Percentiles rank a stretch among this genome's conserved stretches.
These are phyloP conservation scores for Rattus norvegicus DNA, from an alignment of 2,113 vertebrate species.

Conservation along the genomic window GRCr8 NC_086026.1:36803501-36804000, in stretches of 20 bases:
- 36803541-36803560: background rate
- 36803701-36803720: background rate
- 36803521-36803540: background rate
- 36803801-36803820: background rate
- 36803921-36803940: background rate
- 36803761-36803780: background rate
- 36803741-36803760: slow-evolving; percentile 36
- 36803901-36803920: background rate
- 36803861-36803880: background rate
- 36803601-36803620: slow-evolving; percentile 66
- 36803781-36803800: background rate
- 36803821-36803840: background rate
- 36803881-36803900: background rate
- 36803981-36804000: background rate
- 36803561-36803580: slow-evolving; percentile 52
- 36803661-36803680: slow-evolving; percentile 52
- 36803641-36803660: slow-evolving; percentile 64
- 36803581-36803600: slow-evolving; percentile 41
- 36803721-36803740: slow-evolving; percentile 14
- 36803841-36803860: background rate
- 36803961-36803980: background rate
- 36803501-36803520: background rate
- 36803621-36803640: slow-evolving; percentile 55
- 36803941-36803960: background rate
- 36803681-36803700: slow-evolving; percentile 46